Evolutionary conservation across 2,797 vertebrate genomes (phyloP).

Genomic region (Pelobates cultripes): DNA sequence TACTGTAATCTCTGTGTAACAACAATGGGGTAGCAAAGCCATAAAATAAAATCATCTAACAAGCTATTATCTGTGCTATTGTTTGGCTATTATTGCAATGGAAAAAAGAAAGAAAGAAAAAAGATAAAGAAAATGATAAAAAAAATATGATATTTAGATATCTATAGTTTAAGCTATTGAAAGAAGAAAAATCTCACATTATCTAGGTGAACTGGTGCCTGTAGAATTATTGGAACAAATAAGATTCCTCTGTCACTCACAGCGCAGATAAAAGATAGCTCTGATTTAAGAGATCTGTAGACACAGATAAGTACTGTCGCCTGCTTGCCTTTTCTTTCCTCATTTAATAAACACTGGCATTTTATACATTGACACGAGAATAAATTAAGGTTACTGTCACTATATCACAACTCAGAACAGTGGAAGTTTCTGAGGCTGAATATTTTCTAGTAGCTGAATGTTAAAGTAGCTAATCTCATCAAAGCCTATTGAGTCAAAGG

Average conservation of each 20-base stretch:
- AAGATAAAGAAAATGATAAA: background rate
- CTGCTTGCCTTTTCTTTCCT: conserved; percentile 12
- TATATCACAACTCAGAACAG: conserved; percentile 24
- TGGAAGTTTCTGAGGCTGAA: conserved; percentile 16
- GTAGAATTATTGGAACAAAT: conserved; percentile 31
- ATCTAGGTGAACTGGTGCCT: conserved; percentile 16
- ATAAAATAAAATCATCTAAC: no score
- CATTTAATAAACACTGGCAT: conserved; percentile 47
- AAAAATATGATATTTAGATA: background rate
- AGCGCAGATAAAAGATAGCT: conserved; percentile 33
- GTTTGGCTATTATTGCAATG: no score
- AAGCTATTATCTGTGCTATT: no score
- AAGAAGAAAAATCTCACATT: conserved; percentile 11
- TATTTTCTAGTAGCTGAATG: conserved; percentile 37
- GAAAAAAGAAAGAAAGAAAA: no score
- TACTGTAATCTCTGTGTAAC: no score
- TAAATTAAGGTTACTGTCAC: conserved; percentile 44
- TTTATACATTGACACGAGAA: conserved; percentile 34
- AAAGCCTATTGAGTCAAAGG: conserved; percentile 23
- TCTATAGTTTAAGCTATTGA: background rate
- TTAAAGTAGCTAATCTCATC: conserved; percentile 33
- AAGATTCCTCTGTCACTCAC: conserved; percentile 21
- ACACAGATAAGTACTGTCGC: conserved; percentile 43
- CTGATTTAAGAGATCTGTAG: conserved; percentile 38
- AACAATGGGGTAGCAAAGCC: no score